Evolutionary conservation across 2,113 vertebrate species (phyloP), one percentile per base, ranked within the genome.

Genomic region (Campylomormyrus numenius): DNA sequence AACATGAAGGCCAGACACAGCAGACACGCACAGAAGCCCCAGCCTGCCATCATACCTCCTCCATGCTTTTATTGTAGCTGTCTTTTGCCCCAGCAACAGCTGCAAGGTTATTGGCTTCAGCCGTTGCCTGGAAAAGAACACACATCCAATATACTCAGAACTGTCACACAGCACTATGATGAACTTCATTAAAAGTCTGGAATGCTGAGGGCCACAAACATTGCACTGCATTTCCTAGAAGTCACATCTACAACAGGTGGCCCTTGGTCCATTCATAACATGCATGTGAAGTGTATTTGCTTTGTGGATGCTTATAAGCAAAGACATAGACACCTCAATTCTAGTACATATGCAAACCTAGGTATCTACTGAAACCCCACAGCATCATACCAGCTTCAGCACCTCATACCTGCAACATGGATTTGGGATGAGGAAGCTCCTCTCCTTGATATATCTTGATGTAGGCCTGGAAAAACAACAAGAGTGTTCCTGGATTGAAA

Each of bases 41-140:
- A 50, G 11, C 27, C 11, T 3, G 15, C 50, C 48, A 39, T 74
- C 93, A 70, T 93, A 99, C 98, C 97, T 95, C 96, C 93, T 99
- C 98, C 98, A 99, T 99, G 93, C 92, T 95, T 95, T 97, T 99
- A 92, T 95, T 96, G 94, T 99, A 99, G 90, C 95, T 87, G 93
- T 99, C 98, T 94, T 98, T 98, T 89, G 98, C 98, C 95, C 97
- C 98, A 91, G 98, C 98, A 91, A 99, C 98, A 91, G 98, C 98
- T 56, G 98, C 98, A 95, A 99, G 94, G 94, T 99, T 99, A 95
- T 99, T 99, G 2, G 98, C 98, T 95, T 99, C 98, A 35, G 98
- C 98, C 46, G 98, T 99, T 86, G 98, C 98, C 98, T 99, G 93
- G 85, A 90, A 90, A 93, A 91, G 35, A 85, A 3, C 17, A 85